Conservation (phyloP, 2,113 vertebrate species). For the Polypterus bichir region DNA sequence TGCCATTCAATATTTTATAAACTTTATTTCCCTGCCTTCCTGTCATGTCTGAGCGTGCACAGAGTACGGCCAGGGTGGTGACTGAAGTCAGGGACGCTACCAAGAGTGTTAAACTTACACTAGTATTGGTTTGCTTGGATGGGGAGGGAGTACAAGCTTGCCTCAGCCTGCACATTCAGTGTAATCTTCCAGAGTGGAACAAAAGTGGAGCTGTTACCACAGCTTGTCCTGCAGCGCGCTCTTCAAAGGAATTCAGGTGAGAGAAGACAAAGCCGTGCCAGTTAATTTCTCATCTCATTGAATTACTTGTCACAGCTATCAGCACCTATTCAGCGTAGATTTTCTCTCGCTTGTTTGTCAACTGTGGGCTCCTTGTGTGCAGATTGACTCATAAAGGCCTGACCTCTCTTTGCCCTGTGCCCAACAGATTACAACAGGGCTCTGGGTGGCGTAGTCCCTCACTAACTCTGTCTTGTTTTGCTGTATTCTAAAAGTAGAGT, state of each 20-base stretch:
- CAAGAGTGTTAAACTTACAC: no score
- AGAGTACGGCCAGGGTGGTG: no score
- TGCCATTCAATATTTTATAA: no score
- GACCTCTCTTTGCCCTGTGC: constrained; percentile 13
- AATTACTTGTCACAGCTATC: constrained; percentile 10
- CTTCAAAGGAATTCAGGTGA: constrained; percentile 1
- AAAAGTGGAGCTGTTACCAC: constrained; percentile 6
- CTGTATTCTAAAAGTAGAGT: no score
- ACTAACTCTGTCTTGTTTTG: background rate
- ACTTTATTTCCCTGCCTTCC: no score
- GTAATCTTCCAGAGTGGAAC: background rate
- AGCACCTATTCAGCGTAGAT: constrained; percentile 11
- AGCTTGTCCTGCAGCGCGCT: background rate
- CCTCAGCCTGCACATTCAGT: background rate
- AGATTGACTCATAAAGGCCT: constrained; percentile 8
- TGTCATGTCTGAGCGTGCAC: no score
- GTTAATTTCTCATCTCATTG: constrained; percentile 15
- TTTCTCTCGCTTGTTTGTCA: constrained; percentile 12
- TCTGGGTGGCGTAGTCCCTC: background rate
- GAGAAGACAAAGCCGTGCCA: constrained; percentile 1
- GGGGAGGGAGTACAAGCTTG: background rate
- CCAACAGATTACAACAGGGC: background rate
- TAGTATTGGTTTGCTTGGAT: no score
- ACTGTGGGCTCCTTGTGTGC: background rate
- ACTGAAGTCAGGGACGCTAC: no score